Evolutionary conservation across 2,113 vertebrate genomes (phyloP).

Genomic region (Probosciger aterrimus): DNA sequence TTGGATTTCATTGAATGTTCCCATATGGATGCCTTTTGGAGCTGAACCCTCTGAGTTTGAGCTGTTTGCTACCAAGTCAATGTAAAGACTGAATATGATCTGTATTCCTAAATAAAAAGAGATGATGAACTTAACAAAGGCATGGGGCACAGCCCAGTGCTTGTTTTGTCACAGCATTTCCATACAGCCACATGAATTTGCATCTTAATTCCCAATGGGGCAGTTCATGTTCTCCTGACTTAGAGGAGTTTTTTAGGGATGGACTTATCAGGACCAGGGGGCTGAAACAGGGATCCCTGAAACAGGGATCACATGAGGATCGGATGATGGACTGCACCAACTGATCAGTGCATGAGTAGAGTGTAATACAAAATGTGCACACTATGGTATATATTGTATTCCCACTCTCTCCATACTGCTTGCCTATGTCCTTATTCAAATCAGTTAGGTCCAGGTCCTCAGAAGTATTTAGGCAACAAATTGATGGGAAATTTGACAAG

Average conservation of each 20-base stretch:
- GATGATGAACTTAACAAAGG: not conserved
- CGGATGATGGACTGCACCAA: not conserved
- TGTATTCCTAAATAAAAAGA: not conserved
- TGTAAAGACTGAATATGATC: not conserved
- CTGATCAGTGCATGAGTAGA: not conserved
- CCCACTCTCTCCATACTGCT: not conserved
- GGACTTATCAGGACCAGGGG: not conserved
- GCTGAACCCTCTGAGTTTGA: not conserved
- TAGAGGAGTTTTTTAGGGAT: not conserved
- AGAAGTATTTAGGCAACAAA: not conserved
- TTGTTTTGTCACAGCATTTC: not conserved
- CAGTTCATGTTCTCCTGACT: not conserved
- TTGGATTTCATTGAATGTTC: not conserved
- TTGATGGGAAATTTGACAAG: not conserved
- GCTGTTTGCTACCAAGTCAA: not conserved
- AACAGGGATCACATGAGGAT: not conserved
- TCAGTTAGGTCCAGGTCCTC: not conserved
- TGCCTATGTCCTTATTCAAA: not conserved
- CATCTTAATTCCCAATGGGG: not conserved
- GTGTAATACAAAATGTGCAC: fast-evolving
- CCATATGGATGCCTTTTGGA: not conserved
- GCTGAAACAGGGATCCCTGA: not conserved
- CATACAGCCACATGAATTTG: not conserved
- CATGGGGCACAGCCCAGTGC: not conserved
- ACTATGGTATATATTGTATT: not conserved